Evolutionary conservation across 2,113 vertebrate genomes (phyloP), one percentile per base, ranked within the genome.

Genomic region (Cynopterus brachyotis): DNA sequence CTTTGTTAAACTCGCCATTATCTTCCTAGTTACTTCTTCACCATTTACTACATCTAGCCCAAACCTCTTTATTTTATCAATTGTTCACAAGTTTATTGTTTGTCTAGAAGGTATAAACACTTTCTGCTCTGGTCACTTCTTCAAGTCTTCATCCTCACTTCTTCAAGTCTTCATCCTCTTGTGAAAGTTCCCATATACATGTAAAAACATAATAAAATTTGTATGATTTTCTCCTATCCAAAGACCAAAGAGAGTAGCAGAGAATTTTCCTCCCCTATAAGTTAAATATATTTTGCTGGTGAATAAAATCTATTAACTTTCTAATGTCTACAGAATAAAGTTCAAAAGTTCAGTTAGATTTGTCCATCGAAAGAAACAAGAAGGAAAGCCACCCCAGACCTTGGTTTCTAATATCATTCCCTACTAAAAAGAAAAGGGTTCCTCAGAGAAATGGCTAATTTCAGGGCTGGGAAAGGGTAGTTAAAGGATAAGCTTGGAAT

Each of bases 361-460:
- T 92, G 12, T 90, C 60, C 78, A 8, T 50, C 70, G 30, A 66
- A 94, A 84, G 28, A 94, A 96, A 85, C 24, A 92, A 96, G 30
- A 73, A 93, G 53, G 35, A 93, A 93, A 85, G 24, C 9, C 37
- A 92, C 47, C 26, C 28, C 35, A 89, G 57, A 69, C 9, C 55
- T 80, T 89, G 47, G 19, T 73, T n/a, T 80, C 45, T 76, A 79
- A 92, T 84, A 92, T 28, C 45, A 80, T 42, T 89, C 66, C 35
- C 66, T 53, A 76, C 60, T 76, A 40, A 85, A 85, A 70, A 10
- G 6, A 92, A 64, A 1, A 59, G 53, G 37, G 30, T 4, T 95
- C 35, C 70, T 92, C 55, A 94, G 26, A 80, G 16, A 88, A 62
- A 78, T 32, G 12, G n/a, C 22, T 45, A 72, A 50, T 96, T 82